Evolutionary conservation across 2,888 invertebrate genomes (phyloP).

Genomic region (Drosophila demipolita): DNA sequence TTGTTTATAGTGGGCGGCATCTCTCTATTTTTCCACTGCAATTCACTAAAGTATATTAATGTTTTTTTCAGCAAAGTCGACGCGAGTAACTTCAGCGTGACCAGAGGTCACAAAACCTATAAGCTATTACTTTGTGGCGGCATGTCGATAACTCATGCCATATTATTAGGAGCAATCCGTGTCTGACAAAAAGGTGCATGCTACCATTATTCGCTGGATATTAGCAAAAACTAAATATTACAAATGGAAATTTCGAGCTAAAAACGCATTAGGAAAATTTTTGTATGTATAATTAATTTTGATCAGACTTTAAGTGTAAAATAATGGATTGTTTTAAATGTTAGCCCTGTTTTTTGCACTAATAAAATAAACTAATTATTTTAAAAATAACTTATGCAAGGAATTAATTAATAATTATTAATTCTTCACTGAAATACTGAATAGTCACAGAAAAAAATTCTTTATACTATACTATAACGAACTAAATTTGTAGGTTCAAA

Average conservation of each 20-base stretch:
- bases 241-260: neutral
- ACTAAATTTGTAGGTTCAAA: conserved; percentile 21
- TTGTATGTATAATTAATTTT: neutral
- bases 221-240: conserved; percentile 10
- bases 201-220: neutral
- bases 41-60: neutral
- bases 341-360: neutral
- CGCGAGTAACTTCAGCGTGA: conserved; percentile 32
- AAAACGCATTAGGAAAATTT: neutral
- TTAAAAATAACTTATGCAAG: neutral
- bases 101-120: neutral
- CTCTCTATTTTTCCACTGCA: conserved; percentile 85
- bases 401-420: neutral
- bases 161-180: neutral
- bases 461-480: no score
- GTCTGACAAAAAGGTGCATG: conserved; percentile 11
- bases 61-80: conserved; percentile 10
- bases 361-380: neutral
- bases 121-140: conserved; percentile 19
- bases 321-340: neutral
- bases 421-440: neutral
- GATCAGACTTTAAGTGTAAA: neutral
- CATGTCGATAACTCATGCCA: conserved; percentile 13
- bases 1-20: conserved; percentile 91
- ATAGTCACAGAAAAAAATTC: conserved; percentile 14